Evolutionary conservation across 2,888 invertebrate genomes (phyloP).

Genomic region (Drosophila lacicola): DNA sequence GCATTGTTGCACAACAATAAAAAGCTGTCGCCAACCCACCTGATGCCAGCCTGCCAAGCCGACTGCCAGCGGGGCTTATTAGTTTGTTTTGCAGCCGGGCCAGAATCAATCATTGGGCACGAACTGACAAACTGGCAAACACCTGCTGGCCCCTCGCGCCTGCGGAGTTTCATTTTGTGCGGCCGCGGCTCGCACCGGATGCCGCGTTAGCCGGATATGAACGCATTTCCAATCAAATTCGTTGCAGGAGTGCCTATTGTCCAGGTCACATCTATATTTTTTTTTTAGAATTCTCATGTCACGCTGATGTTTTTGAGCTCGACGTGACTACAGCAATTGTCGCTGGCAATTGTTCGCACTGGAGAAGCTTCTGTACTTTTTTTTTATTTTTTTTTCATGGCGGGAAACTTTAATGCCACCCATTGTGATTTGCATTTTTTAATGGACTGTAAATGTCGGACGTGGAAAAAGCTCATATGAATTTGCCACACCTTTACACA

Average conservation of each 20-base stretch:
- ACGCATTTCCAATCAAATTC: constrained; percentile 42
- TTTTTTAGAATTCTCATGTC: constrained; percentile 13
- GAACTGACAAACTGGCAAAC: constrained; percentile 37
- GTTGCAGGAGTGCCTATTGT: constrained; percentile 11
- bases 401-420: constrained; percentile 39
- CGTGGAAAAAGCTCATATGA: constrained; percentile 38
- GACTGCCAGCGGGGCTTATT: constrained; percentile 56
- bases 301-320: constrained; percentile 64
- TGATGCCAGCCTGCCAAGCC: constrained; percentile 3
- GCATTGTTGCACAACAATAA: constrained; percentile 74
- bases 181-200: constrained; percentile 50
- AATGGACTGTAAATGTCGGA: constrained; percentile 66
- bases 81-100: constrained; percentile 70
- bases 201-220: constrained; percentile 70
- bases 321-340: constrained; percentile 64
- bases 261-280: constrained; percentile 19
- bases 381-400: not conserved
- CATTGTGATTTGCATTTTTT: constrained; percentile 66
- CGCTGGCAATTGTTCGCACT: constrained; percentile 44
- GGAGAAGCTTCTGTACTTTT: constrained; percentile 1
- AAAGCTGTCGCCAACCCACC: constrained; percentile 21
- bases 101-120: constrained; percentile 68
- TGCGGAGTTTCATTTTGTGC: constrained; percentile 52
- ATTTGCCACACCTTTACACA: constrained; percentile 11
- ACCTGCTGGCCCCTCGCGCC: constrained; percentile 49